A percentile compares a stretch with the other conserved stretches of the same genome.
Evolutionary conservation across 2,113 vertebrate genomes (phyloP).

Genomic region (Seriola rivoliana): DNA sequence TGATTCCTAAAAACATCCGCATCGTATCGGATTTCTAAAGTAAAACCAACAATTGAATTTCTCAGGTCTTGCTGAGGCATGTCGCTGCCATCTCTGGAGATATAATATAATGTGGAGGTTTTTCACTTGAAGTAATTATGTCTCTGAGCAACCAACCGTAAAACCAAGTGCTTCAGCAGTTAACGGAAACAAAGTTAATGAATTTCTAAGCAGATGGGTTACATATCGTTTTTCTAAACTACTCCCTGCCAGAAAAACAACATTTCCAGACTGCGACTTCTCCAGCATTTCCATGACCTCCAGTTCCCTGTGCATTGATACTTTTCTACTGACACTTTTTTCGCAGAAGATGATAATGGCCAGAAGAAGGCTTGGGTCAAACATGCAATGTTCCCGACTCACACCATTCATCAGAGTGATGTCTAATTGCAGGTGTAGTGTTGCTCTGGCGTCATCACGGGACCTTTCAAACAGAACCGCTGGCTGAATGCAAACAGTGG

Average conservation of each 20-base stretch:
- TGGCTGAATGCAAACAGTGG: conserved; percentile 62
- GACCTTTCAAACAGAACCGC: conserved; percentile 62
- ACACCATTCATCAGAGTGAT: conserved; percentile 47
- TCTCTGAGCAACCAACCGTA: not conserved
- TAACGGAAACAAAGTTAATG: conserved; percentile 2
- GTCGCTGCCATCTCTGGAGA: too few species aligned
- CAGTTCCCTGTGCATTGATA: conserved; percentile 5
- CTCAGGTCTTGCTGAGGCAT: not conserved
- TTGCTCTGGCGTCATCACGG: conserved; percentile 59
- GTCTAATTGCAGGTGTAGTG: conserved; percentile 74
- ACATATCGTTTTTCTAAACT: conserved; percentile 8
- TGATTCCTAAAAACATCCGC: not conserved
- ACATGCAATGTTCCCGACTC: conserved; percentile 57
- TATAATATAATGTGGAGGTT: not conserved
- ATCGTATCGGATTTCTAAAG: not conserved
- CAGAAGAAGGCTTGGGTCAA: conserved; percentile 52
- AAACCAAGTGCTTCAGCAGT: not conserved
- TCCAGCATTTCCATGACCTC: conserved; percentile 6
- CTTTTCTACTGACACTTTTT: conserved; percentile 21
- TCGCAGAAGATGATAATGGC: conserved; percentile 43
- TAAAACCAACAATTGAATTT: not conserved
- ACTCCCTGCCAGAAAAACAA: not conserved
- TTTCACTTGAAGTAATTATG: not conserved
- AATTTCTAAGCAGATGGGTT: not conserved
- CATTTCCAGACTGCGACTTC: not conserved